These are phyloP conservation scores for Avahi laniger DNA, from an alignment of 2,797 vertebrate species.

Conservation along the genomic window DNA sequence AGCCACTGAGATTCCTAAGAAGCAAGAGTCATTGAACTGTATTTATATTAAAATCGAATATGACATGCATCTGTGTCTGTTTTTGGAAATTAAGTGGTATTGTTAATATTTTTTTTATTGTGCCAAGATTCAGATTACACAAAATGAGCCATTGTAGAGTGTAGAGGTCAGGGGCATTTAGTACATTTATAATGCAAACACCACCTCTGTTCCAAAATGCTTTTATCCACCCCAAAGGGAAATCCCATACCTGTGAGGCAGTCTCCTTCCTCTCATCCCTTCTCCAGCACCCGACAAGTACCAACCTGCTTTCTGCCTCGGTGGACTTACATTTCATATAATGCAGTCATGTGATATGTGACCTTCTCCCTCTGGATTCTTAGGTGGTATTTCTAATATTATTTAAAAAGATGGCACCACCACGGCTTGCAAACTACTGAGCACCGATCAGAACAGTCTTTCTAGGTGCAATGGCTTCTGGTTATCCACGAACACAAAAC, in stretches of 20 bases:
- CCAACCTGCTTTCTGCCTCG: too few species aligned
- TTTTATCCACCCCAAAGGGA: not conserved
- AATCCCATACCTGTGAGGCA: rapidly evolving
- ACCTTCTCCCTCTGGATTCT: not conserved
- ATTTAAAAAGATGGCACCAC: too few species aligned
- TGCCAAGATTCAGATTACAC: rapidly evolving
- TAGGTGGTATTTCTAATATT: not conserved
- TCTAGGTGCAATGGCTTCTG: not conserved
- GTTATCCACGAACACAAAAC: not conserved
- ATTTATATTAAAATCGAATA: not conserved
- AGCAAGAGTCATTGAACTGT: too few species aligned
- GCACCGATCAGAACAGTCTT: not conserved
- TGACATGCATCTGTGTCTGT: rapidly evolving
- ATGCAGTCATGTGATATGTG: rapidly evolving
- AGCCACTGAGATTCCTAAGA: too few species aligned
- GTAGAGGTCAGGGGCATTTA: not conserved
- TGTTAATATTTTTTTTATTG: too few species aligned
- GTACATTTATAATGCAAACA: rapidly evolving
- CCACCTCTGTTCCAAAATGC: not conserved
- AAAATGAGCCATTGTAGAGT: not conserved
- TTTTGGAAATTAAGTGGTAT: not conserved
- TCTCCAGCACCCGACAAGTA: rapidly evolving
- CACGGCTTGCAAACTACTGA: not conserved
- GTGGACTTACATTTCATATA: not conserved
- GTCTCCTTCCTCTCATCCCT: rapidly evolving